Evolutionary conservation across 2,888 invertebrate genomes (phyloP), one percentile per base, ranked within the genome.

Genomic region (Deilephila porcellus): DNA sequence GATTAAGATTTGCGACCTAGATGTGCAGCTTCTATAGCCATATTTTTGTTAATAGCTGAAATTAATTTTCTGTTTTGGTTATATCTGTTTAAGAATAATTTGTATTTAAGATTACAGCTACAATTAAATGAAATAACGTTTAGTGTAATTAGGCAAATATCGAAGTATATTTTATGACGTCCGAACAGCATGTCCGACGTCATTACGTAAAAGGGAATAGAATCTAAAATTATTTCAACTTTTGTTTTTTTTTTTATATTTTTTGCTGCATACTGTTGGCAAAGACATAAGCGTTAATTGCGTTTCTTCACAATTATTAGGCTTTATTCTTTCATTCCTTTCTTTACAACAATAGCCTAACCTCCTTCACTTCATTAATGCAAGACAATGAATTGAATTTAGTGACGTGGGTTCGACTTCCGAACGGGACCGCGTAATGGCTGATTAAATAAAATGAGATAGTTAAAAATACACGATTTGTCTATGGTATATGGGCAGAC

Each of bases 291-390:
- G 45, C 67, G 25, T 45, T 52, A 67, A 52, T 67, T 52, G 67
- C 67, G 7, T 37, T 64, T 67, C 67, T 67, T 67, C 67, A 52
- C 67, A 45, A 67, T 67, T 67, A 67, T 67, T 67, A 52, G 67
- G 14, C 67, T 45, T 67, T 25, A 20, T 11, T 45, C 56, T 34
- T 63, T 63, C 63, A 37, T 63, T 63, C 45, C 52, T 67, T 67
- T 67, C 67, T 67, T 67, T 20, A 1, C 14, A 67, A 67, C 67
- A 67, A 67, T 67, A 52, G 67, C 20, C 67, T 67, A 25, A 64
- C 37, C 37, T 64, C 20, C 45, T 67, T 67, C 67, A 67, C 52
- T 67, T 64, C 64, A 64, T 64, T 64, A 64, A 52, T 67, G 45
- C 67, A 52, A 67, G 67, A 67, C 67, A 67, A 67, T 14, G 67